Percentiles rank a stretch among this genome's conserved stretches.
phyloP scores from a whole-genome alignment of 1,140 invertebrate genomes.

The Drosophila orosa region DNA sequence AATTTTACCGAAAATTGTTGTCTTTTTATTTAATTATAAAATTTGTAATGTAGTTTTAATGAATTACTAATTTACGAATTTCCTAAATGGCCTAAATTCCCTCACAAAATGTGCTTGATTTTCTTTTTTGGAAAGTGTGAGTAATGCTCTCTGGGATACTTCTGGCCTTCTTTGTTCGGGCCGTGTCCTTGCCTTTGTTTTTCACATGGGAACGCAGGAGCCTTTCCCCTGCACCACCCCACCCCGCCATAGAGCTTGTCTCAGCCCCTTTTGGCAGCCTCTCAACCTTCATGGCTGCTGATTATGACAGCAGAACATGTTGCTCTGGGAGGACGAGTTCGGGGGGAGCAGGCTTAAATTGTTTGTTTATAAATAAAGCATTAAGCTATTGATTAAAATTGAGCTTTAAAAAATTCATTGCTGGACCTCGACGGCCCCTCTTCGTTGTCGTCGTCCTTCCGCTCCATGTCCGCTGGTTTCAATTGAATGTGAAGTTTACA shows the following conservation, averaged over 20 bases:
- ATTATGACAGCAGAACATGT: slow-evolving; percentile 43
- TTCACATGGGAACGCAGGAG: slow-evolving; percentile 53
- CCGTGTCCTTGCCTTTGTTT: slow-evolving; percentile 47
- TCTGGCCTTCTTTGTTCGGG: slow-evolving; percentile 10
- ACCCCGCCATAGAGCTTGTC: not conserved
- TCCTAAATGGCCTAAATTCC: not conserved
- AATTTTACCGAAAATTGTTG: not conserved
- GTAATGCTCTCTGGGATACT: slow-evolving; percentile 5
- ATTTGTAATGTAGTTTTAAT: not conserved
- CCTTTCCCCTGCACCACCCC: not conserved
- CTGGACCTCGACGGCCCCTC: slow-evolving; percentile 5
- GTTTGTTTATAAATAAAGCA: slow-evolving; percentile 80
- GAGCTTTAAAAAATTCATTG: slow-evolving; percentile 78
- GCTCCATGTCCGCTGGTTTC: slow-evolving; percentile 45
- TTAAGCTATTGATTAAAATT: slow-evolving; percentile 77
- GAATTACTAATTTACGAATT: not conserved
- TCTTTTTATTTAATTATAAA: not conserved
- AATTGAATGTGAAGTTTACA: slow-evolving; percentile 56
- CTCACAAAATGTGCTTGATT: not conserved
- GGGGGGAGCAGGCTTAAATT: slow-evolving; percentile 53
- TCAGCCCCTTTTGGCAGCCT: slow-evolving; percentile 11
- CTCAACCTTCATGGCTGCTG: slow-evolving; percentile 25
- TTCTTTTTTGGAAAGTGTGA: slow-evolving; percentile 4
- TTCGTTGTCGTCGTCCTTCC: not conserved
- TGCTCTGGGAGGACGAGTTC: not conserved